These are phyloP conservation scores for Oreortyx pictus DNA, from an alignment of 2,797 vertebrate species.

Conservation along the genomic window DNA sequence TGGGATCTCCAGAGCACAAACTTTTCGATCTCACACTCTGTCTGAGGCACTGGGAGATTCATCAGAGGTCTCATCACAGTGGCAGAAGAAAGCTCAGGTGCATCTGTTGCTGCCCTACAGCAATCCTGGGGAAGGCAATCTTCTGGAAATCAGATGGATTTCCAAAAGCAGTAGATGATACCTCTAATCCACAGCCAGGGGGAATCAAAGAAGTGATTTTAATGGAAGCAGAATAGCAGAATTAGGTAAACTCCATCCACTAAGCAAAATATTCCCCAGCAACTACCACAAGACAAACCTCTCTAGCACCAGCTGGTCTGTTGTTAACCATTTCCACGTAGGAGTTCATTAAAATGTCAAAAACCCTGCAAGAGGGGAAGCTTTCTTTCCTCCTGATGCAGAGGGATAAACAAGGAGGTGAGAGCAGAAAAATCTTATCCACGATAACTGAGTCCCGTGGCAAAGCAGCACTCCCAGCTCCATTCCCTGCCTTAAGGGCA, in stretches of 20 bases:
- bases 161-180: not conserved
- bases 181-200: not conserved
- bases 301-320: not conserved
- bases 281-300: not conserved
- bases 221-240: not conserved
- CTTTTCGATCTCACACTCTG: not conserved
- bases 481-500: not conserved
- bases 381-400: not conserved
- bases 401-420: fast-evolving
- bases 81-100: not conserved
- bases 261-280: not conserved
- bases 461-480: not conserved
- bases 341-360: not conserved
- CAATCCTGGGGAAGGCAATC: not conserved
- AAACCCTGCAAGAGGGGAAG: not conserved
- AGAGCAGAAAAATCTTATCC: not conserved
- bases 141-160: not conserved
- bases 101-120: not conserved
- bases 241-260: not conserved
- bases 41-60: not conserved
- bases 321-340: not conserved
- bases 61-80: fast-evolving
- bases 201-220: not conserved
- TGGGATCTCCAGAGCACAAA: not conserved
- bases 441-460: fast-evolving